These are phyloP conservation scores for Lineus longissimus DNA, from an alignment of 1,140 invertebrate genomes.

Conservation along the genomic window DNA sequence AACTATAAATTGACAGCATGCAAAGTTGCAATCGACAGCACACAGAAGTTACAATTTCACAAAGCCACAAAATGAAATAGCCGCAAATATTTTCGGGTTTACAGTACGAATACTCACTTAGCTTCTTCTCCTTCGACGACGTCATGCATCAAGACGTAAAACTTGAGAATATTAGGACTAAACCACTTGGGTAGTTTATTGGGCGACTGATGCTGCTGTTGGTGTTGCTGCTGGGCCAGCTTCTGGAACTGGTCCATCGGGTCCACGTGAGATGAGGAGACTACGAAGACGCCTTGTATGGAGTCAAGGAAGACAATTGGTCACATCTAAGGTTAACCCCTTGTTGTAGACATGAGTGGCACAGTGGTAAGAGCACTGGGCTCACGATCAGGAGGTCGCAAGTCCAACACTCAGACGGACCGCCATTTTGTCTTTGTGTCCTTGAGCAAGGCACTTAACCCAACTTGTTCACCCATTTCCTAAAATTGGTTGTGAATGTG, in stretches of 20 bases:
- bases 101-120: constrained; percentile 55
- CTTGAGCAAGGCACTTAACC: too few relatives aligned
- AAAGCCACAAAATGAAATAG: too few relatives aligned
- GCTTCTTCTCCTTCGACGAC: constrained; percentile 61
- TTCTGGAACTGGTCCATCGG: constrained; percentile 73
- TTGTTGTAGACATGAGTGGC: not conserved
- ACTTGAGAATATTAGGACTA: constrained; percentile 75
- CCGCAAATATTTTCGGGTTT: too few relatives aligned
- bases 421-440: too few relatives aligned
- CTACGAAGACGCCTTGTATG: constrained; percentile 63
- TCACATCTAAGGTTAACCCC: not conserved
- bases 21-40: too few relatives aligned
- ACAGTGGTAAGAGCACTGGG: too few relatives aligned
- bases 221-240: constrained; percentile 73
- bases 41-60: too few relatives aligned
- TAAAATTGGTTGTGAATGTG: too few relatives aligned
- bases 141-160: constrained; percentile 88
- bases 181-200: constrained; percentile 74
- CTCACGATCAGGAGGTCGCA: too few relatives aligned
- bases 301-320: not conserved
- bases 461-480: too few relatives aligned
- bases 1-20: too few relatives aligned
- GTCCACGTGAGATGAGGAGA: constrained; percentile 76
- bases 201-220: constrained; percentile 67
- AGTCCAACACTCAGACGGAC: too few relatives aligned